Conservation (phyloP, 2,113 vertebrate genomes). For the Spermophilus dauricus region DNA sequence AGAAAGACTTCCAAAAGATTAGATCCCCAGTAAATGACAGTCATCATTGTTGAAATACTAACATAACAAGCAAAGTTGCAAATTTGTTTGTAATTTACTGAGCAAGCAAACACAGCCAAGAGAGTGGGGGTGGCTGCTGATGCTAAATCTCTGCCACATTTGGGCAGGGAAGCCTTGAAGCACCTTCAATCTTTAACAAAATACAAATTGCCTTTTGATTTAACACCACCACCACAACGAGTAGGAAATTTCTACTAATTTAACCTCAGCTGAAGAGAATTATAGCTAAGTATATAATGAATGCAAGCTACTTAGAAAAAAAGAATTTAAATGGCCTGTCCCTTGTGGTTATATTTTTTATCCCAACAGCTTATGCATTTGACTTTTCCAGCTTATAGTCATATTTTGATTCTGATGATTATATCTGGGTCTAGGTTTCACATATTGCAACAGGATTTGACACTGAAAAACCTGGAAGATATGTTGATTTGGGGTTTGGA, state of each 20-base stretch:
- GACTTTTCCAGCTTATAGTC: neutral
- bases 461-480: neutral
- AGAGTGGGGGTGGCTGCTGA: neutral
- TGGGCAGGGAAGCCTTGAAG: constrained; percentile 74
- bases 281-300: constrained; percentile 26
- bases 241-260: constrained; percentile 76
- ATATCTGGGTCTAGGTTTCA: neutral
- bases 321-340: neutral
- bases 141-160: constrained; percentile 59
- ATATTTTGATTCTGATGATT: neutral
- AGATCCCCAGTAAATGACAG: neutral
- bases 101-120: neutral
- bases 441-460: neutral
- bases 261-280: constrained; percentile 64
- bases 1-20: constrained; percentile 7
- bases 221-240: constrained; percentile 65
- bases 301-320: constrained; percentile 1
- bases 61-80: constrained; percentile 25
- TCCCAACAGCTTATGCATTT: neutral
- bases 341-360: neutral
- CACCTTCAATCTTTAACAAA: constrained; percentile 82
- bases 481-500: neutral
- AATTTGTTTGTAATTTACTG: neutral
- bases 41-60: neutral
- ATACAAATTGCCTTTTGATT: constrained; percentile 84